Percentiles rank a stretch among this genome's conserved stretches.
Evolutionary conservation across 2,888 invertebrate genomes (phyloP).

Genomic region (Sisyra terminalis): DNA sequence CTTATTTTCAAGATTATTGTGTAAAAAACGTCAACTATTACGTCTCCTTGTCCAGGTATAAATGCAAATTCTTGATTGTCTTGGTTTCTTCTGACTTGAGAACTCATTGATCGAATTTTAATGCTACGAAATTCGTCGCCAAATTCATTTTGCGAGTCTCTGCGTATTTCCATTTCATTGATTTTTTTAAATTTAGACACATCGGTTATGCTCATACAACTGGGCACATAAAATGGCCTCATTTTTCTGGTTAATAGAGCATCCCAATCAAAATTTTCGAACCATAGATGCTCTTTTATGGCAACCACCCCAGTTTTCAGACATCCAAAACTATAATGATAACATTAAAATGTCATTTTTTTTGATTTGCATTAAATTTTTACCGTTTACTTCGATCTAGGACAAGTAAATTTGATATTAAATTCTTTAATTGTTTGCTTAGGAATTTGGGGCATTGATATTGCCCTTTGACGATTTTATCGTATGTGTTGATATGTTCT

Average conservation of each 20-base stretch:
- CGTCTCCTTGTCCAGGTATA: too few species aligned
- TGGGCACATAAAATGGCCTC: conserved; percentile 37
- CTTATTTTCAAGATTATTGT: too few species aligned
- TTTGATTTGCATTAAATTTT: background rate
- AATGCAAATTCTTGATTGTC: too few species aligned
- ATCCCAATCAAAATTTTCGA: conserved; percentile 62
- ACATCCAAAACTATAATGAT: conserved; percentile 47
- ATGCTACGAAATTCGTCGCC: too few species aligned
- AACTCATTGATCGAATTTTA: too few species aligned
- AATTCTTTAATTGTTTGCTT: conserved; percentile 57
- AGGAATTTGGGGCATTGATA: conserved; percentile 71
- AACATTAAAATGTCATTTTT: background rate
- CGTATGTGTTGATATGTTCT: conserved; percentile 79
- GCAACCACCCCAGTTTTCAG: conserved; percentile 68
- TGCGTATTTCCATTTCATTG: too few species aligned
- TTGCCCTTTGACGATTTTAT: conserved; percentile 74
- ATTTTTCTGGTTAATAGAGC: conserved; percentile 53
- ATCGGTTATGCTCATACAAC: too few species aligned
- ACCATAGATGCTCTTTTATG: conserved; percentile 78
- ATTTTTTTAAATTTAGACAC: too few species aligned
- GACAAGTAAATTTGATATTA: conserved; percentile 64
- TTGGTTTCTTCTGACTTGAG: too few species aligned
- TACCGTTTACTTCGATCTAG: conserved; percentile 49
- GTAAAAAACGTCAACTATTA: too few species aligned
- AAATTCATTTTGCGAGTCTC: too few species aligned